Percentiles rank a stretch among this genome's conserved stretches.
Conservation (phyloP, 1,140 invertebrate species). For the Zaprionus inermis region DNA sequence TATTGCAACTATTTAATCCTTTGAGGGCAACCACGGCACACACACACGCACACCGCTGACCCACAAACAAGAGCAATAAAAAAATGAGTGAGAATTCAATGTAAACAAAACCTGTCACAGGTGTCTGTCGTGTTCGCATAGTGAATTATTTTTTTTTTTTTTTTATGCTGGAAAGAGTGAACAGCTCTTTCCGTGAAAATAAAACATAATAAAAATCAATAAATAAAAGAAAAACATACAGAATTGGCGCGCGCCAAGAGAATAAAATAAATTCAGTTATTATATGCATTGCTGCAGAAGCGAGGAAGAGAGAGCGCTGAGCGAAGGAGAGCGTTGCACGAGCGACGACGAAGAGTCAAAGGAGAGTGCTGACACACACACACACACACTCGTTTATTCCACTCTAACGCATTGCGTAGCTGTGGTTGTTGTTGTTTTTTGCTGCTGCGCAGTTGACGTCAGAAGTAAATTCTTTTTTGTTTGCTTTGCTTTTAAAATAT, state of each 20-base stretch:
- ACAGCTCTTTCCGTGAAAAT: neutral
- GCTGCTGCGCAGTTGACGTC: conserved; percentile 68
- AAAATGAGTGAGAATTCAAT: conserved; percentile 31
- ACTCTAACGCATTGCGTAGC: conserved; percentile 44
- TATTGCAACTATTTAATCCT: conserved; percentile 27
- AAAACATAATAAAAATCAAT: conserved; percentile 33
- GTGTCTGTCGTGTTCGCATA: conserved; percentile 19
- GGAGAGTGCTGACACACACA: conserved; percentile 28
- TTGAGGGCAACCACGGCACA: conserved; percentile 5
- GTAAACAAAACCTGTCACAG: conserved; percentile 54
- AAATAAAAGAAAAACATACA: conserved; percentile 48
- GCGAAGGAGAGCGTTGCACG: neutral
- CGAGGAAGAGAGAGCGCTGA: conserved; percentile 6
- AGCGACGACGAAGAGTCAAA: conserved; percentile 7
- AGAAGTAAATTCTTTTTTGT: conserved; percentile 61
- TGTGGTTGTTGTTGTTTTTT: conserved; percentile 32
- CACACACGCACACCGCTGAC: conserved; percentile 24
- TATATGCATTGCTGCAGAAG: conserved; percentile 26
- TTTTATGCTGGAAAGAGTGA: no score
- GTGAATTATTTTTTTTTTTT: conserved; percentile 20
- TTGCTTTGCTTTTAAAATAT: conserved; percentile 37
- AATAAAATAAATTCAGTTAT: conserved; percentile 57
- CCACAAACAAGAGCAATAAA: conserved; percentile 29
- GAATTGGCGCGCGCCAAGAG: conserved; percentile 50
- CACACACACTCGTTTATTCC: conserved; percentile 1